These are phyloP conservation scores for Brachypalpus laphriformis DNA, from an alignment of 2,888 invertebrate genomes.

Conservation along the genomic window DNA sequence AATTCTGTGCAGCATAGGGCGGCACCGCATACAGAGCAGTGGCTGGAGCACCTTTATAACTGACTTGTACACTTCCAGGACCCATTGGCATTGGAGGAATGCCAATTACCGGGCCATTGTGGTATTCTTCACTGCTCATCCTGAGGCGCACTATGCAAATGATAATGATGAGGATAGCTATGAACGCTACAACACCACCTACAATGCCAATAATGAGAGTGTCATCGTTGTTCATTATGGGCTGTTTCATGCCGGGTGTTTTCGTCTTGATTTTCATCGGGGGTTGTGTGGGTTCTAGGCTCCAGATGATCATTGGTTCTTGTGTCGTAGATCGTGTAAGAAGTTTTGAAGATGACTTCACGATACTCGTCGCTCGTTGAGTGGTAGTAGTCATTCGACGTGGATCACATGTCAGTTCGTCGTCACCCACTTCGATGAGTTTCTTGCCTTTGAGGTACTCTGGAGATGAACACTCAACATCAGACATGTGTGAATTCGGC, in stretches of 20 bases:
- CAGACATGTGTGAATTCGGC: slow-evolving; percentile 86
- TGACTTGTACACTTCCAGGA: slow-evolving; percentile 85
- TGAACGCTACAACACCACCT: slow-evolving; percentile 95
- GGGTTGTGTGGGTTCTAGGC: slow-evolving; percentile 88
- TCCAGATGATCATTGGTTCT: slow-evolving; percentile 96
- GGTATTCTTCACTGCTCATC: slow-evolving; percentile 87
- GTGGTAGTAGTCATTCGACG: slow-evolving; percentile 83
- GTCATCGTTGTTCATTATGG: slow-evolving; percentile 91
- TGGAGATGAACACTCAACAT: slow-evolving; percentile 87
- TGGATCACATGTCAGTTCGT: slow-evolving; percentile 91
- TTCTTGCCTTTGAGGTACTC: slow-evolving; percentile 87
- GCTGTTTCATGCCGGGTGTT: slow-evolving; percentile 85
- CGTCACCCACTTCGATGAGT: slow-evolving; percentile 90
- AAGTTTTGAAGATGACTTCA: slow-evolving; percentile 81
- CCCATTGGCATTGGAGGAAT: slow-evolving; percentile 84
- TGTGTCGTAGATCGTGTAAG: slow-evolving; percentile 86
- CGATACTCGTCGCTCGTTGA: slow-evolving; percentile 76
- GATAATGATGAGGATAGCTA: slow-evolving; percentile 93
- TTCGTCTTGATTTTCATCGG: slow-evolving; percentile 85
- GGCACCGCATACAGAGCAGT: slow-evolving; percentile 85
- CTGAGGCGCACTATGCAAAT: slow-evolving; percentile 93
- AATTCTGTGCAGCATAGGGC: slow-evolving; percentile 85
- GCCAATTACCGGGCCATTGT: slow-evolving; percentile 87
- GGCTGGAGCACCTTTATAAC: slow-evolving; percentile 83
- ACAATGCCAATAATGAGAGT: slow-evolving; percentile 97